Evolutionary conservation across 1,140 invertebrate species (phyloP).

Genomic region (Sinella curviseta): DNA sequence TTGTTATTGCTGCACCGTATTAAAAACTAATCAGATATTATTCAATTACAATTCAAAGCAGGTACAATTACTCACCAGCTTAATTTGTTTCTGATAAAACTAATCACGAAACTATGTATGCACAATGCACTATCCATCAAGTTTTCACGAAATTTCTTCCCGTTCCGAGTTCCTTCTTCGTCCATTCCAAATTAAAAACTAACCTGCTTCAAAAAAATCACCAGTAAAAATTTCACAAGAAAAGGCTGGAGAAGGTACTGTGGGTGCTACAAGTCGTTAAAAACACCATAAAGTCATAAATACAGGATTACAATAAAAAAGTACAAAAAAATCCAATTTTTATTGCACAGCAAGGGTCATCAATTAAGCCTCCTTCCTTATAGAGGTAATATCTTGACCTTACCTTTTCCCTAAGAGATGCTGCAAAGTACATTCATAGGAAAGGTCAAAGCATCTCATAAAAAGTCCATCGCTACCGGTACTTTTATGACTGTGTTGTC

Average conservation of each 20-base stretch:
- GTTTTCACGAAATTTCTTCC: too few species aligned
- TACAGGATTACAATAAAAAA: not conserved
- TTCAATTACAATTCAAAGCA: too few species aligned
- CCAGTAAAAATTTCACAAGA: constrained; percentile 3
- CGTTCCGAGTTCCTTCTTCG: not conserved
- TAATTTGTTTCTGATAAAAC: too few species aligned
- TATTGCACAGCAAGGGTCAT: constrained; percentile 20
- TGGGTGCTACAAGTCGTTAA: not conserved
- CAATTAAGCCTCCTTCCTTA: not conserved
- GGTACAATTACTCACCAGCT: too few species aligned
- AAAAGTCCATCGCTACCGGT: not conserved
- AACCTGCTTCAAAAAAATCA: not conserved
- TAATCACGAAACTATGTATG: too few species aligned
- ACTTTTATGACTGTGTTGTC: not conserved
- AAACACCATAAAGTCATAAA: constrained; percentile 19
- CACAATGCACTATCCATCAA: too few species aligned
- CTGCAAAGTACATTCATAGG: too few species aligned
- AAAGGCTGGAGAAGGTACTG: too few species aligned
- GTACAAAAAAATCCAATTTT: not conserved
- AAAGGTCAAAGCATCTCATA: not conserved
- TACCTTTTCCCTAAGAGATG: too few species aligned
- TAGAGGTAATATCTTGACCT: not conserved
- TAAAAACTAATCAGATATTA: too few species aligned
- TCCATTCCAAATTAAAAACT: constrained; percentile 6
- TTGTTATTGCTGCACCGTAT: too few species aligned